phyloP scores from a whole-genome alignment of 2,113 vertebrate species.

The Antigone vipio region DNA sequence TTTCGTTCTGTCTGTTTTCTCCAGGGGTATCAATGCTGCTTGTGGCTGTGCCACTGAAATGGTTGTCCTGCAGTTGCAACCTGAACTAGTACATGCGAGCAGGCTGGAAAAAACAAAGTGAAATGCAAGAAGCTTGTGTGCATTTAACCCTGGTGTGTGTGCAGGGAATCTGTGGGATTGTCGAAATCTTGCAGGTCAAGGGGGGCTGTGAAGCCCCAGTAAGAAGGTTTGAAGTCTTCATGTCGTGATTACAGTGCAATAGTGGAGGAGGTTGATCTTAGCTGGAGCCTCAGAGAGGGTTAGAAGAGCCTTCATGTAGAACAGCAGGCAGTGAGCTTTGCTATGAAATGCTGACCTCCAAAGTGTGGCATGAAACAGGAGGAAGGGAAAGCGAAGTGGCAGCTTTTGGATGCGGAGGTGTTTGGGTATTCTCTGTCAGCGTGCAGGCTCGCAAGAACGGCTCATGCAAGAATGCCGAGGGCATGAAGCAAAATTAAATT shows the following conservation, averaged over 20 bases:
- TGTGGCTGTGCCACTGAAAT: neutral
- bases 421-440: neutral
- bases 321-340: neutral
- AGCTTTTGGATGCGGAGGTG: neutral
- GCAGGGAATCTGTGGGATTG: too few relatives aligned
- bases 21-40: neutral
- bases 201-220: neutral
- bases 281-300: neutral
- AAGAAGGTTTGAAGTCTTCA: neutral
- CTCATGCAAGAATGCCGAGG: fast-evolving
- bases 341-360: neutral
- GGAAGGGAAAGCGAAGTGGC: neutral
- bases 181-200: neutral
- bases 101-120: neutral
- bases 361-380: neutral
- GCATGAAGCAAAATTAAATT: neutral
- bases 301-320: neutral
- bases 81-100: neutral
- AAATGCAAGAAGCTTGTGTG: neutral
- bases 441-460: fast-evolving
- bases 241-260: neutral
- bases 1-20: neutral
- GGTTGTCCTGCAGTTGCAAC: neutral
- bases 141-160: fast-evolving
- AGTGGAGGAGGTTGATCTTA: neutral